phyloP scores from a whole-genome alignment of 2,888 invertebrate species.

The Rapana venosa region DNA sequence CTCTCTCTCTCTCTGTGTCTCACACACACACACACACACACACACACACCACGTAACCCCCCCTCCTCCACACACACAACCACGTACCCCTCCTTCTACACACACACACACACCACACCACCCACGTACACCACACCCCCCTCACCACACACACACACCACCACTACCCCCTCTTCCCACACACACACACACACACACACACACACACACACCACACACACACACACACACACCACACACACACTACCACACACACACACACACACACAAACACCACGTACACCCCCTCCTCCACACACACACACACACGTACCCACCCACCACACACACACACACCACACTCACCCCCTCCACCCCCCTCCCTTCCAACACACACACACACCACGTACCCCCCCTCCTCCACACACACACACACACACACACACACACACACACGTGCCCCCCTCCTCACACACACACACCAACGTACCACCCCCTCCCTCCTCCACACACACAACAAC shows the following conservation, averaged over 20 bases:
- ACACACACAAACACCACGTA: neutral
- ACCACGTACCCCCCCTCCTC: neutral
- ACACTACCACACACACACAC: neutral
- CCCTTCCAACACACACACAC: conserved; percentile 18
- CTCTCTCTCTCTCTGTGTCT: neutral
- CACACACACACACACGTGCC: no score
- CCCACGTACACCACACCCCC: neutral
- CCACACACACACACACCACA: conserved; percentile 18
- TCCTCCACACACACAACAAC: neutral
- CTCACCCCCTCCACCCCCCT: no score
- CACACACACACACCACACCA: neutral
- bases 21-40: neutral
- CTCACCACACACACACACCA: neutral
- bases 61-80: neutral
- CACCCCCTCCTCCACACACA: no score
- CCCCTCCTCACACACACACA: neutral
- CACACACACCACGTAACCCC: neutral
- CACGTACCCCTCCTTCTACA: neutral
- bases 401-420: neutral
- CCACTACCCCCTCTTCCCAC: no score
- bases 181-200: no score
- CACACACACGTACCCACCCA: neutral
- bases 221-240: neutral
- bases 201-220: no score
- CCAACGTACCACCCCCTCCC: neutral